Percentiles rank a stretch among this genome's conserved stretches.
These are phyloP conservation scores for Leptodactylus fuscus DNA, from an alignment of 2,113 vertebrate genomes.

Conservation along the genomic window DNA sequence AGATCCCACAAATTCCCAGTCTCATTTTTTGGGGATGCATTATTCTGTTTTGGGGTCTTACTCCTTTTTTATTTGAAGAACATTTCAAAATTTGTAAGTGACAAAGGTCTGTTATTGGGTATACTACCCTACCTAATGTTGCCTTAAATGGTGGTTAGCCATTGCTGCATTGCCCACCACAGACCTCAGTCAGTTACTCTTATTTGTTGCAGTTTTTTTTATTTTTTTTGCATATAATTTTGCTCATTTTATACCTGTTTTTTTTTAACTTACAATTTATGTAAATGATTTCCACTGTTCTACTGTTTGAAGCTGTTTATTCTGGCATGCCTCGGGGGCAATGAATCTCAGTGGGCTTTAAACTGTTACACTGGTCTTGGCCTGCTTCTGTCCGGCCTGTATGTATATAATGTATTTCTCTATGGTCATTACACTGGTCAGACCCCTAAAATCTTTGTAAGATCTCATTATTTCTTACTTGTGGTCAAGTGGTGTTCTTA, in stretches of 20 bases:
- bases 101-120: slow-evolving; percentile 45
- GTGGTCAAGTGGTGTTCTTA: neutral
- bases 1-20: slow-evolving; percentile 23
- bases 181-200: slow-evolving; percentile 33
- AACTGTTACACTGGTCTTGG: slow-evolving; percentile 57
- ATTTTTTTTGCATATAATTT: slow-evolving; percentile 16
- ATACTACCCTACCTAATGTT: slow-evolving; percentile 13
- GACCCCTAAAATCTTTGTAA: slow-evolving; percentile 32
- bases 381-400: slow-evolving; percentile 49
- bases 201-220: slow-evolving; percentile 24
- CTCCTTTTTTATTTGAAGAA: slow-evolving; percentile 17
- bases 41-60: slow-evolving; percentile 28
- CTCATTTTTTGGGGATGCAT: slow-evolving; percentile 19
- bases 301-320: slow-evolving; percentile 29
- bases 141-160: slow-evolving; percentile 42
- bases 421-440: slow-evolving; percentile 58
- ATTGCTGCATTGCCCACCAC: slow-evolving; percentile 36
- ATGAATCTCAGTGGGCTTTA: neutral
- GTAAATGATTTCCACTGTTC: slow-evolving; percentile 33
- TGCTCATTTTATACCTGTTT: slow-evolving; percentile 26
- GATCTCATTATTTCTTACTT: slow-evolving; percentile 15
- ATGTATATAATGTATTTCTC: slow-evolving; percentile 58
- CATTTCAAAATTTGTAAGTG: slow-evolving; percentile 1
- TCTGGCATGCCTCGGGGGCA: slow-evolving; percentile 52
- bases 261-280: slow-evolving; percentile 36